These are phyloP conservation scores for Tautogolabrus adspersus DNA, from an alignment of 2,113 vertebrate genomes.

Conservation along the genomic window DNA sequence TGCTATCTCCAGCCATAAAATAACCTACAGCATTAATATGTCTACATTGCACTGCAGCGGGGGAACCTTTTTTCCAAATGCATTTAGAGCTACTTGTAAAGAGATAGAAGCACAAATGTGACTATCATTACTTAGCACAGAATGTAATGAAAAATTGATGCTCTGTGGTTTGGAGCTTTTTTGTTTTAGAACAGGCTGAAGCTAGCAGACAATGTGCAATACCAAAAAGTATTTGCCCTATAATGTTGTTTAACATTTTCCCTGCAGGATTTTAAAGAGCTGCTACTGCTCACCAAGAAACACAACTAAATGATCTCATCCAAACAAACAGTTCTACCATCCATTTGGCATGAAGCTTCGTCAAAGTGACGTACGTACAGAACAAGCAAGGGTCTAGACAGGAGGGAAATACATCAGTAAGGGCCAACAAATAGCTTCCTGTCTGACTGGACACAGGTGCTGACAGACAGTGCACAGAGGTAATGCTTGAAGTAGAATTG, in stretches of 20 bases:
- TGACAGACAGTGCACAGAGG: no score
- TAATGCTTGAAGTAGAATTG: no score
- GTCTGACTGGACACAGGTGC: no score
- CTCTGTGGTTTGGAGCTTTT: constrained; percentile 35
- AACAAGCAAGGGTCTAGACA: no score
- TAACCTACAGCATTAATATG: constrained; percentile 36
- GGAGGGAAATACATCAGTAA: no score
- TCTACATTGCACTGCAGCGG: constrained; percentile 9
- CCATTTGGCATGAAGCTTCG: no score
- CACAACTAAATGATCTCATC: no score
- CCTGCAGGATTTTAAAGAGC: neutral
- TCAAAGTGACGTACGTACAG: no score
- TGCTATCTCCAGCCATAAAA: constrained; percentile 60
- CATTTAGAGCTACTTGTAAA: constrained; percentile 49
- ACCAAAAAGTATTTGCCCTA: constrained; percentile 17
- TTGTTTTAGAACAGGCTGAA: constrained; percentile 22
- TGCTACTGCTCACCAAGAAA: neutral
- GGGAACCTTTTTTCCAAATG: constrained; percentile 19
- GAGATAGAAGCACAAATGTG: constrained; percentile 37
- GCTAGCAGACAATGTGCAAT: constrained; percentile 11
- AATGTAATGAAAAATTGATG: constrained; percentile 59
- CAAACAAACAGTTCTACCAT: no score
- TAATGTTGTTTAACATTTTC: constrained; percentile 3
- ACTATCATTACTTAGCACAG: constrained; percentile 29
- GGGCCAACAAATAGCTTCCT: no score